Evolutionary conservation across 2,797 vertebrate species (phyloP).

Genomic region (Muraenolepis orangiensis): DNA sequence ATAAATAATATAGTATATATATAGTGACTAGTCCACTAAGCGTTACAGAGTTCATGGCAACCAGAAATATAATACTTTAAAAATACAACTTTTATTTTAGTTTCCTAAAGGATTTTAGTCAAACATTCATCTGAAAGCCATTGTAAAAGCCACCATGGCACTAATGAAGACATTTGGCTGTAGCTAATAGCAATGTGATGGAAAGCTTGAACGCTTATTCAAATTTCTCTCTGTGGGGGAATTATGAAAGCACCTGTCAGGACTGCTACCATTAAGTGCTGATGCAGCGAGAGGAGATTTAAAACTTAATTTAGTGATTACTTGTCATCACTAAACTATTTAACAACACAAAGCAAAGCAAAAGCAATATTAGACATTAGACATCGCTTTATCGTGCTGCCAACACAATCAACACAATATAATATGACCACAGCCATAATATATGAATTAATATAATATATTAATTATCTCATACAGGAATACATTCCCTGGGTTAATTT

Average conservation of each 20-base stretch:
- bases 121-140: neutral
- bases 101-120: neutral
- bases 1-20: neutral
- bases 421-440: neutral
- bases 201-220: neutral
- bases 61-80: neutral
- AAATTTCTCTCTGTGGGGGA: neutral
- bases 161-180: neutral
- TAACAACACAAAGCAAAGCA: neutral
- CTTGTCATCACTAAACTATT: neutral
- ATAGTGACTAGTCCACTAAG: neutral
- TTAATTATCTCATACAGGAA: neutral
- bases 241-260: neutral
- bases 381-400: neutral
- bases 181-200: neutral
- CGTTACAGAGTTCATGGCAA: neutral
- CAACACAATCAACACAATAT: neutral
- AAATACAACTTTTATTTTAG: neutral
- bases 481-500: neutral
- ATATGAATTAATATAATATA: neutral
- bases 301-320: neutral
- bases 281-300: neutral
- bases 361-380: too few species aligned
- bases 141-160: neutral
- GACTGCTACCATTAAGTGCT: neutral